Evolutionary conservation across 1,140 invertebrate species (phyloP), one percentile per base, ranked within the genome.

Genomic region (Cardiocondyla obscurior): DNA sequence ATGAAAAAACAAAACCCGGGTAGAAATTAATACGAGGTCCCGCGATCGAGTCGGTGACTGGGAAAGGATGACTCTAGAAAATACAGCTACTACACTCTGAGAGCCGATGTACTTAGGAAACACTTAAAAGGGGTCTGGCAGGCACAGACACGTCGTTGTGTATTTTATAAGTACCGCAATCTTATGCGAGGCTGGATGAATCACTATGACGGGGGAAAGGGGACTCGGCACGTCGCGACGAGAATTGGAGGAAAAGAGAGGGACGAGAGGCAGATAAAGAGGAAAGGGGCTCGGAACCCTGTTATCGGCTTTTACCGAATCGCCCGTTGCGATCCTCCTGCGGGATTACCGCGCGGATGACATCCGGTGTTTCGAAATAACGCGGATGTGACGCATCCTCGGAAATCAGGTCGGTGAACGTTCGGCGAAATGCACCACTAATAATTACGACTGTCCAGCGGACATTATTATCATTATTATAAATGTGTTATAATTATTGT

Each of bases 261-360:
- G 6, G 46, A 28, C n/a, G 28, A 62, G 39, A 76, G 39, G 33
- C 5, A 22, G 62, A 69, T 79, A 79, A 62, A 62, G 55, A 46
- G 49, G 33, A 55, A 79, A 65, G 55, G 42, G 74, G 7, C 46
- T 69, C 33, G n/a, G 30, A 42, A 25, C 46, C 30, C 22, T 33
- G 46, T 79, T 79, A 79, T 79, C 74, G 42, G n/a, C 33, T 69
- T 69, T 30, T 69, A 65, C 74, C 19, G n/a, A 79, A 79, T 69
- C 33, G 46, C 16, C 19, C 16, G 39, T 14, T 2, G 19, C 7
- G 62, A 67, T 79, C 36, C 62, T 79, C 53, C 51, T 36, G 30
- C 46, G 22, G n/a, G 2, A 39, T 64, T 64, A 64, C 57, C 57
- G 25, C n/a, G 25, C 58, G 60, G 49, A n/a, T 55, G 53, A 55